Conservation (phyloP, 1,140 invertebrate genomes). For the Bombus haemorrhoidalis region DNA sequence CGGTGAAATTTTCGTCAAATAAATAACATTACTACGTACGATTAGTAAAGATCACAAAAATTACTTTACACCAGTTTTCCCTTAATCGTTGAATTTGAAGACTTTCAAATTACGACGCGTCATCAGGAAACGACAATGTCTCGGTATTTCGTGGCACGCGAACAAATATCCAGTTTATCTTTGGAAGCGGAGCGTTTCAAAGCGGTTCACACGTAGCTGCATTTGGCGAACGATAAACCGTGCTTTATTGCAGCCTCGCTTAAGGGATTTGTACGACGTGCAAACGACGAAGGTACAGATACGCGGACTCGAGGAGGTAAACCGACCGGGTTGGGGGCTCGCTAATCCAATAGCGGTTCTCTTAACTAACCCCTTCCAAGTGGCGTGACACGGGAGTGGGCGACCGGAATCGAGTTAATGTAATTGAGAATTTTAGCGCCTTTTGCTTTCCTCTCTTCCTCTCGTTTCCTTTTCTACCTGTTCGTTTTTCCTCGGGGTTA, state of each 20-base stretch:
- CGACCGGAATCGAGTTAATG: slow-evolving; percentile 75
- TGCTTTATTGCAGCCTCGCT: slow-evolving; percentile 73
- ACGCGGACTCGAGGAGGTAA: slow-evolving; percentile 61
- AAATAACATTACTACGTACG: no score
- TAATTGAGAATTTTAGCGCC: slow-evolving; percentile 76
- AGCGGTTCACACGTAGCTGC: slow-evolving; percentile 51
- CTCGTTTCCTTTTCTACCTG: slow-evolving; percentile 16
- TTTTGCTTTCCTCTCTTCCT: slow-evolving; percentile 58
- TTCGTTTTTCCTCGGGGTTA: slow-evolving; percentile 34
- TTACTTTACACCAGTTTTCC: no score
- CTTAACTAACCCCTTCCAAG: slow-evolving; percentile 74
- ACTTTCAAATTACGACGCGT: slow-evolving; percentile 14
- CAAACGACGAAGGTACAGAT: slow-evolving; percentile 70
- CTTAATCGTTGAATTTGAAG: background rate
- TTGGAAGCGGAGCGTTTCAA: slow-evolving; percentile 37
- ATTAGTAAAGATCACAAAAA: no score
- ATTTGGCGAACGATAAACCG: slow-evolving; percentile 73
- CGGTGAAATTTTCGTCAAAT: no score
- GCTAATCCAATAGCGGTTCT: slow-evolving; percentile 78
- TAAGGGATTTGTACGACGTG: slow-evolving; percentile 75
- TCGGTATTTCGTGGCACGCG: slow-evolving; percentile 11
- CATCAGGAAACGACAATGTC: slow-evolving; percentile 12
- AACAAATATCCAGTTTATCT: slow-evolving; percentile 51
- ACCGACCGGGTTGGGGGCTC: slow-evolving; percentile 58
- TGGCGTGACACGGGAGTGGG: slow-evolving; percentile 67